phyloP scores from a whole-genome alignment of 2,113 vertebrate species.

The Leucosticte australis region DNA sequence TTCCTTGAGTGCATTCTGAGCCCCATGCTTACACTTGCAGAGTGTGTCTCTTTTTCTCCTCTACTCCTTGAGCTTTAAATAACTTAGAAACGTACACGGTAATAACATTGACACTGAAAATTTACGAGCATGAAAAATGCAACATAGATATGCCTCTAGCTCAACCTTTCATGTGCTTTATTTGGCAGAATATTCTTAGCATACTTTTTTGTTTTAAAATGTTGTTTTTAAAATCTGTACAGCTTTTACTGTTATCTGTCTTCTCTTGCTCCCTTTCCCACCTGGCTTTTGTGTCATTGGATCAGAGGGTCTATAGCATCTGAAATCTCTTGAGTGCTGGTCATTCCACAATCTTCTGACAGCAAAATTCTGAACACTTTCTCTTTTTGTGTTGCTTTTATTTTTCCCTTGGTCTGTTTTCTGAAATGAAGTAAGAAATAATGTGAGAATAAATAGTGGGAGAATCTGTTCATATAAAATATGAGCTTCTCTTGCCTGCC shows the following conservation, averaged over 20 bases:
- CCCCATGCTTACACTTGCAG: not conserved
- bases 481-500: not conserved
- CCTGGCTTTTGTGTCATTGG: not conserved
- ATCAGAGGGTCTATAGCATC: not conserved
- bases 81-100: not conserved
- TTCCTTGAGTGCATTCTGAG: not conserved
- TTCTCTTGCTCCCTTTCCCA: not conserved
- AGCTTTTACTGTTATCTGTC: not conserved
- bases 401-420: not conserved
- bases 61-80: slow-evolving; percentile 15
- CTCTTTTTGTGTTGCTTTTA: not conserved
- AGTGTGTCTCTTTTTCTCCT: not conserved
- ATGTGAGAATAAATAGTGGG: not conserved
- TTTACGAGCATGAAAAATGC: slow-evolving; percentile 32
- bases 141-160: not conserved
- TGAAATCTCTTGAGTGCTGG: not conserved
- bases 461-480: not conserved
- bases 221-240: not conserved
- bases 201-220: not conserved
- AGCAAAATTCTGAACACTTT: not conserved
- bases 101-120: slow-evolving; percentile 19
- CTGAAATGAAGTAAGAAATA: not conserved
- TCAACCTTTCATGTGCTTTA: not conserved
- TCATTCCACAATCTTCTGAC: not conserved
- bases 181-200: slow-evolving; percentile 2